Evolutionary conservation across 2,113 vertebrate genomes (phyloP), one percentile per base, ranked within the genome.

Genomic region (Colius striatus): DNA sequence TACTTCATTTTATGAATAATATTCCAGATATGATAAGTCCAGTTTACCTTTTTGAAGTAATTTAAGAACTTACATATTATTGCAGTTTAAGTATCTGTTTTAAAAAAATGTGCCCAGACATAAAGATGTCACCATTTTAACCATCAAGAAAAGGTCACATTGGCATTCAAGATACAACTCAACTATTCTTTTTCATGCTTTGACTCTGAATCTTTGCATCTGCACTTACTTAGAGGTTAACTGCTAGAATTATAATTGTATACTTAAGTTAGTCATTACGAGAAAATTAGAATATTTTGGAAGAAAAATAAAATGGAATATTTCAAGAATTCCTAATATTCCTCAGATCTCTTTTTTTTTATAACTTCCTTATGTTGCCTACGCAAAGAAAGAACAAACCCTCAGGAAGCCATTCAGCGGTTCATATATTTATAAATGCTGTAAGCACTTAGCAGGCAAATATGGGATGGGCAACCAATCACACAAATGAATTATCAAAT

Each of bases 41-140:
- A 67, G 90, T 90, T 94, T 96, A 96, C 72, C 51, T 93, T 86
- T 85, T 74, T 25, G 36, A 93, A 71, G 72, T 57, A 60, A 90
- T 88, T 71, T 86, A 60, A 91, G 55, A 93, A 92, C 34, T 62
- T 96, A 78, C 2, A 91, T 47, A 76, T 60, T 89, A 87, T 77
- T 76, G 55, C 45, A 70, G 81, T 54, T 83, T 30, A 72, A 89
- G 78, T 90, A 92, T 95, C 81, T 87, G 36, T 83, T 92, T 95
- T 94, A 93, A n/a, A 91, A 90, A 95, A 77, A 27, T 92, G 57
- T 96, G 92, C 92, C 90, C 83, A 92, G 89, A 67, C 95, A 95
- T 96, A 41, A 96, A 93, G 82, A 96, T 94, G 82, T 92, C 93
- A 95, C 95, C 60, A 93, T 95, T 95, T 93, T 34, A 94, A 60